Evolutionary conservation across 2,113 vertebrate species (phyloP), one percentile per base, ranked within the genome.

Genomic region (Catagonus wagneri): DNA sequence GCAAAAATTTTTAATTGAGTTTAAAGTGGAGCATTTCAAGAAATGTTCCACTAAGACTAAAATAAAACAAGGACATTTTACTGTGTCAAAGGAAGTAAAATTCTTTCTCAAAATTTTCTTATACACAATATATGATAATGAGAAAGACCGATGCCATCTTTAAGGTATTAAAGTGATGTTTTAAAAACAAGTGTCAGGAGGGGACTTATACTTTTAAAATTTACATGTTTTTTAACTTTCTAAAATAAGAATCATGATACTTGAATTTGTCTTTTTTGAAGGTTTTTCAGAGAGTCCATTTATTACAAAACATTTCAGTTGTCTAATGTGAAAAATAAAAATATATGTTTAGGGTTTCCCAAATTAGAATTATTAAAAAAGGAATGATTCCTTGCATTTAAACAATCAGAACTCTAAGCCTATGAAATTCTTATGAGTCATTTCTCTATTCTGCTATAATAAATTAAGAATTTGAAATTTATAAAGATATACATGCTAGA

Each of bases 241-340:
- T 74, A 80, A 89, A 66, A 68, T 39, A n/a, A 58, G 58, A 83
- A 83, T 87, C 20, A 32, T 10, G n/a, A 74, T 22, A 81, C 32
- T n/a, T 90, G 32, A 91, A 95, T 13, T 11, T 20, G 32, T 34
- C 8, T 81, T 69, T 93, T 79, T 69, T 27, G 7, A 80, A 68
- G 16, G 25, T 72, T 50, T 93, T 2, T 74, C 17, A 81, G 27
- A 25, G 13, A 92, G 14, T 22, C 60, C 22, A 80, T 72, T 80
- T 83, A 58, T 96, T 80, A 76, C 7, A 34, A 80, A 39, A 63
- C 34, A 75, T 25, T 76, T 61, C 34, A 36, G 20, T 36, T 88
- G n/a, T 27, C 39, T 74, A 52, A 91, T 61, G n/a, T 60, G 12
- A 17, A 79, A 97, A 79, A 25, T 58, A 34, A 89, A 87, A 83